Evolutionary conservation across 2,888 invertebrate genomes (phyloP), one percentile per base, ranked within the genome.

Genomic region (Nasonia oneida): DNA sequence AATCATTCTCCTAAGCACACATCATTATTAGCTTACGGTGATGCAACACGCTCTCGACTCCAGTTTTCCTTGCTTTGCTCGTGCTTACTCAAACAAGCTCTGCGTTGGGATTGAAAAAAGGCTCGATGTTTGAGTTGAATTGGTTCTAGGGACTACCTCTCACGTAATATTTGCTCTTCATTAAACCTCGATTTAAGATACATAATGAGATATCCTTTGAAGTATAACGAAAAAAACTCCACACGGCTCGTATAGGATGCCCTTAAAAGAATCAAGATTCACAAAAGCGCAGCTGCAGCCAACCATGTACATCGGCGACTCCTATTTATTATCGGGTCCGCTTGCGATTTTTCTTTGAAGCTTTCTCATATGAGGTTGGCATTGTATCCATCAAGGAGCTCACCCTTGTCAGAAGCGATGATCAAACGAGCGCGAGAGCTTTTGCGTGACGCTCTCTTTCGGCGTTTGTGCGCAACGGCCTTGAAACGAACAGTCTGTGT

Each of bases 391-490:
- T 23, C 10, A 64, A 64, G 61, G 15, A n/a, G 47, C 47, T 12
- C 15, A 53, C 53, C 53, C 53, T 79, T 67, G 71, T 47, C 47
- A 53, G 53, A 37, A 70, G 70, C 70, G 12, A 33, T 42, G 61
- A 77, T 83, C 71, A 83, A 83, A 78, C 83, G 61, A 6, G 23
- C 42, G 29, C 14, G 18, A 71, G 23, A 57, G 70, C 67, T 82
- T 83, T 77, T 39, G 67, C 53, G 39, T 37, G 29, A 47, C 3
- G 10, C 18, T 42, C 37, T n/a, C 57, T 71, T 78, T 78, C 73
- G 14, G 23, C 61, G 10, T 70, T 73, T 61, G 8, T 70, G 29
- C 29, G 53, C 18, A 8, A 15, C 57, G 37, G 47, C 78, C 83
- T 83, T 78, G 71, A 71, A 53, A 76, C 23, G 14, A 5, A 33